phyloP scores from a whole-genome alignment of 2,888 invertebrate species.

The Germaria angustata region DNA sequence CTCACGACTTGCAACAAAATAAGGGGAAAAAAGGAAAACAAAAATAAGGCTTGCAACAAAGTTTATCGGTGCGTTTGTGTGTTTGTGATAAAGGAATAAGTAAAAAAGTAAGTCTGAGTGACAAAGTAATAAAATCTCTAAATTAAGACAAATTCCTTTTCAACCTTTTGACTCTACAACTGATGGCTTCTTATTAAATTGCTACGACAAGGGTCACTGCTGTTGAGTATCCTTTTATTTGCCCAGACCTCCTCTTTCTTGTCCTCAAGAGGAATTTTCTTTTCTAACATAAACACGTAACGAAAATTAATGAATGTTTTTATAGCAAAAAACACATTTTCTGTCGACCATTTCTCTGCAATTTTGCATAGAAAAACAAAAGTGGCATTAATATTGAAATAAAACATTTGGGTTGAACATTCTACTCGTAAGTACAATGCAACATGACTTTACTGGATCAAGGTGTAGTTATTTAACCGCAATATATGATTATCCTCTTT shows the following conservation, averaged over 20 bases:
- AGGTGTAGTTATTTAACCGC: neutral
- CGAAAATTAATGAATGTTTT: slow-evolving; percentile 59
- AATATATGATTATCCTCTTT: neutral
- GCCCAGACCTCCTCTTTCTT: slow-evolving; percentile 50
- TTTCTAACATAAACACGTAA: slow-evolving; percentile 17
- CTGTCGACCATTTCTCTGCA: too few relatives aligned
- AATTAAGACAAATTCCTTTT: slow-evolving; percentile 66
- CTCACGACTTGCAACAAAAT: slow-evolving; percentile 1
- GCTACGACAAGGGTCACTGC: slow-evolving; percentile 54
- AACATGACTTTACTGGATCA: neutral
- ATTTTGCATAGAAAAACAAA: neutral
- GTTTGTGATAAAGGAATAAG: neutral
- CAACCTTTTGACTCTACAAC: slow-evolving; percentile 65
- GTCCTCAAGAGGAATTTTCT: slow-evolving; percentile 5
- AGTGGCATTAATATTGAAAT: neutral
- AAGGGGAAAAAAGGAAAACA: neutral
- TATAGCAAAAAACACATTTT: neutral
- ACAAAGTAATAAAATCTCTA: slow-evolving; percentile 64
- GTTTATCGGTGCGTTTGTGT: neutral
- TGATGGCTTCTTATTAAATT: slow-evolving; percentile 56
- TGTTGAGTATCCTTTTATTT: slow-evolving; percentile 45
- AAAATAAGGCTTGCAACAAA: neutral
- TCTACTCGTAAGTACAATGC: too few relatives aligned
- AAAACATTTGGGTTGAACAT: neutral
- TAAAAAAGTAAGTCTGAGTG: slow-evolving; percentile 45